Evolutionary conservation across 2,888 invertebrate genomes (phyloP), one percentile per base, ranked within the genome.

Genomic region (Seira musarum): DNA sequence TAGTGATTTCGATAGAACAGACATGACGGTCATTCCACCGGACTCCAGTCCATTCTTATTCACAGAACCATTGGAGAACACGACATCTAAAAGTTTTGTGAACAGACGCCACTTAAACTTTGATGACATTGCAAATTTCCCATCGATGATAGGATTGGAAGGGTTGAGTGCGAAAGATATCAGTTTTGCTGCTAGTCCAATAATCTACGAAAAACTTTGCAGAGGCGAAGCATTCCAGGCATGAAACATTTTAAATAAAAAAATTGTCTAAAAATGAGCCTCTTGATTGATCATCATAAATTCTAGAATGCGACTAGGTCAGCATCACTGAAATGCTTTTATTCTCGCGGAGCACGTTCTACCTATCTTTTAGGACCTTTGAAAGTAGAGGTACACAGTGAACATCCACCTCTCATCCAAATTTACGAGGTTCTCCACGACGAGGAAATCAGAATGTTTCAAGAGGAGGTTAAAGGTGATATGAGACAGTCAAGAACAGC

Each of bases 311-410:
- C 6, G 53, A n/a, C 2, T 3, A 13, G 13, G 13, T 46, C 5
- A 5, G 21, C n/a, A 10, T 40, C 30, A 2, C 30, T 83, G 24
- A 73, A 65, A 46, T 85, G 85, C 46, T 75, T 69, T 46, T 70
- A 70, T 21, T 49, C 74, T 2, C 49, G 60, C 5, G 21, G 69
- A 46, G 40, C 70, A 0, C 78, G 82, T 63, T 79, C 81, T 1
- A 24, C 22, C 13, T 85, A 65, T 30, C 40, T 74, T 64, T 78
- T 71, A 6, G 66, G 66, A 2, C 82, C 82, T 10, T 49, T 82
- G 22, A 83, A 84, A 74, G 35, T 83, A 0, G 83, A 85, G 68
- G 67, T 84, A 35, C 83, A 77, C 30, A 67, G 73, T 53, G 76
- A 82, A 46, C 49, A 77, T 69, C 85, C 85, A 13, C 35, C n/a